A percentile compares a stretch with the other conserved stretches of the same genome.
Evolutionary conservation across 2,797 vertebrate species (phyloP).

Genomic region (Myotis pilosus): DNA sequence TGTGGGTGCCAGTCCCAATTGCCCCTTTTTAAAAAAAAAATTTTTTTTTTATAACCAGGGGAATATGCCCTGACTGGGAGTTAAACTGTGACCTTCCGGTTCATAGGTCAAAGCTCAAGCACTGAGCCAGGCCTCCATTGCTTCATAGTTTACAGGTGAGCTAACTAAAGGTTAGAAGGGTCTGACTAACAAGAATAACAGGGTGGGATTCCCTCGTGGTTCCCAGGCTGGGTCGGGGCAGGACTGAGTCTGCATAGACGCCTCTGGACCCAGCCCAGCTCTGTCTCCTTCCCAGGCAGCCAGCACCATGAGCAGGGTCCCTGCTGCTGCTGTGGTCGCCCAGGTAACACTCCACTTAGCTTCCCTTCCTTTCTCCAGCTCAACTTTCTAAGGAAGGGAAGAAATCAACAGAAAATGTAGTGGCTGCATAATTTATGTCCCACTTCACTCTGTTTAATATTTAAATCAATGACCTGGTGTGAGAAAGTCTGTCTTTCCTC

Average conservation of each 20-base stretch:
- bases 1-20: not conserved
- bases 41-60: too few species aligned
- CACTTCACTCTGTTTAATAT: not conserved
- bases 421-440: not conserved
- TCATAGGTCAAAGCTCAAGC: too few species aligned
- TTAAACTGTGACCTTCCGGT: too few species aligned
- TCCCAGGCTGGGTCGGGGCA: not conserved
- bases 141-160: not conserved
- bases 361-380: not conserved
- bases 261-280: fast-evolving
- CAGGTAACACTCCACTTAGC: not conserved
- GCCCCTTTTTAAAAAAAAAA: too few species aligned
- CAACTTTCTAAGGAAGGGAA: not conserved
- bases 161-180: not conserved
- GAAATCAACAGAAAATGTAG: not conserved
- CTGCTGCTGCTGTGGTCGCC: not conserved
- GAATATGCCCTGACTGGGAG: too few species aligned
- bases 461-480: not conserved
- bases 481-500: not conserved
- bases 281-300: not conserved
- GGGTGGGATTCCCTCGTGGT: too few species aligned
- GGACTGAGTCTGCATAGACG: fast-evolving
- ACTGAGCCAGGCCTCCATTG: too few species aligned
- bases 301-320: not conserved
- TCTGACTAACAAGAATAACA: not conserved